A percentile compares a stretch with the other conserved stretches of the same genome.
phyloP scores from a whole-genome alignment of 2,888 invertebrate species.

The Enchytraeus crypticus region DNA sequence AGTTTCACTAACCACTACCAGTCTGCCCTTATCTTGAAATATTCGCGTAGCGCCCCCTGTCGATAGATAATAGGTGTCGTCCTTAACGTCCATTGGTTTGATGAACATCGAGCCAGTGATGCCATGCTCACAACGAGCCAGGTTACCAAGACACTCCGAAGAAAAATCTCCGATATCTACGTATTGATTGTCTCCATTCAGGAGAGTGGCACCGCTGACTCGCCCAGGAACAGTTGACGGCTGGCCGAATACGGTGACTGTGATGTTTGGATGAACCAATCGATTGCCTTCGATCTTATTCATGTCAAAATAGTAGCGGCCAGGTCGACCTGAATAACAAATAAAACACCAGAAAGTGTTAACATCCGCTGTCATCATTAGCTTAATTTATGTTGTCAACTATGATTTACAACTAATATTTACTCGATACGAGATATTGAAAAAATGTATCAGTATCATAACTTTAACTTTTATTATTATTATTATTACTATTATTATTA shows the following conservation, averaged over 20 bases:
- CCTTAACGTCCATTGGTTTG: slow-evolving; percentile 33
- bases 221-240: slow-evolving; percentile 16
- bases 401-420: too few relatives aligned
- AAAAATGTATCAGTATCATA: too few relatives aligned
- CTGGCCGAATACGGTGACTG: slow-evolving; percentile 18
- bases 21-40: slow-evolving; percentile 31
- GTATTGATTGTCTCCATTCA: slow-evolving; percentile 33
- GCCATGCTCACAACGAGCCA: slow-evolving; percentile 33
- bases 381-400: too few relatives aligned
- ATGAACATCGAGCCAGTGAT: slow-evolving; percentile 39
- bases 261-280: neutral
- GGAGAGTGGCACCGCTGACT: slow-evolving; percentile 14
- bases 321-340: neutral
- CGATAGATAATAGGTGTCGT: slow-evolving; percentile 25
- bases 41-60: neutral
- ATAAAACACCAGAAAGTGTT: neutral
- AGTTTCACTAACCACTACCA: slow-evolving; percentile 31
- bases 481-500: too few relatives aligned
- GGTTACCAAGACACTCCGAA: slow-evolving; percentile 32
- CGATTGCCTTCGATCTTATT: neutral
- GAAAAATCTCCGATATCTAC: slow-evolving; percentile 17
- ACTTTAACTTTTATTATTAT: too few relatives aligned
- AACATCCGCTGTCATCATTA: too few relatives aligned
- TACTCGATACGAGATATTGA: too few relatives aligned
- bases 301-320: neutral